phyloP scores from a whole-genome alignment of 2,888 invertebrate genomes.

The Pomacea canaliculata region DNA sequence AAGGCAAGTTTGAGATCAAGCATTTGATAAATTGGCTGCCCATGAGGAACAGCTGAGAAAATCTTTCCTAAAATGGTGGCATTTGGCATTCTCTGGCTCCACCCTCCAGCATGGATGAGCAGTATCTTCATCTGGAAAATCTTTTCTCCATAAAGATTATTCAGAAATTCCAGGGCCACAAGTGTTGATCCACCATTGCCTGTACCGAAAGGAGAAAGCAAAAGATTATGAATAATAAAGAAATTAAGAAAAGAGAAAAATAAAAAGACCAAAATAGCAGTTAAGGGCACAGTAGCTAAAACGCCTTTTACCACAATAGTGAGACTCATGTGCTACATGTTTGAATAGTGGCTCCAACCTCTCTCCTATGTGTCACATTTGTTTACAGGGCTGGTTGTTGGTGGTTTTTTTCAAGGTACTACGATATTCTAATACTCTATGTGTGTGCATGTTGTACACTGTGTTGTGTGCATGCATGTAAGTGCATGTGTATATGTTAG shows the following conservation, averaged over 20 bases:
- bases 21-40: constrained; percentile 66
- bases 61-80: constrained; percentile 71
- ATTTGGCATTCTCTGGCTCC: constrained; percentile 72
- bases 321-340: no score
- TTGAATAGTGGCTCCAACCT: no score
- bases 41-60: constrained; percentile 69
- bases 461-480: no score
- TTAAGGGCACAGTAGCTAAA: background rate
- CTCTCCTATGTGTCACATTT: no score
- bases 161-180: constrained; percentile 60
- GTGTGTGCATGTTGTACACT: no score
- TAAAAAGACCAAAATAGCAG: background rate
- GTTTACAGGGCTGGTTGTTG: no score
- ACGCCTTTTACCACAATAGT: no score
- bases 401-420: no score
- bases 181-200: constrained; percentile 71
- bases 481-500: no score
- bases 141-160: constrained; percentile 53
- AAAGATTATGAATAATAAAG: background rate
- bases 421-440: no score
- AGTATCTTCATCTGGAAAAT: constrained; percentile 62
- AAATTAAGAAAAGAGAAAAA: background rate
- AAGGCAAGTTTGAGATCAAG: constrained; percentile 71
- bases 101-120: constrained; percentile 71
- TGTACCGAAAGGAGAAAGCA: constrained; percentile 32